phyloP scores from a whole-genome alignment of 1,140 invertebrate species.

The Thaumatotibia leucotreta region DNA sequence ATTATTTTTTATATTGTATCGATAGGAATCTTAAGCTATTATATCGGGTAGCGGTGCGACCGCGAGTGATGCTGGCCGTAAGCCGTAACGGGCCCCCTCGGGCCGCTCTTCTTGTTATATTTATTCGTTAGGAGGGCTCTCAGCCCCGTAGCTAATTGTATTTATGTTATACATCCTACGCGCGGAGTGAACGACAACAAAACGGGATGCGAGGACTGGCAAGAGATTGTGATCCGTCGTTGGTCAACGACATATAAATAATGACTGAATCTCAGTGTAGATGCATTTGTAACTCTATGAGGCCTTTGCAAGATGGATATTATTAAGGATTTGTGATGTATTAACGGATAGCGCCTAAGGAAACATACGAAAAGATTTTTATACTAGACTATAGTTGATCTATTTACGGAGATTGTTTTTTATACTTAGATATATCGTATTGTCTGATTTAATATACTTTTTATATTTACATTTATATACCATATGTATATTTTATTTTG shows the following conservation, averaged over 20 bases:
- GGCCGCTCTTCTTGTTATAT: constrained; percentile 66
- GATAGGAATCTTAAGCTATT: constrained; percentile 71
- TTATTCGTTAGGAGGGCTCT: constrained; percentile 75
- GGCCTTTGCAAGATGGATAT: constrained; percentile 77
- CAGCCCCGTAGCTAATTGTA: constrained; percentile 75
- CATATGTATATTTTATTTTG: constrained; percentile 55
- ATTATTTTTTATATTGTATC: constrained; percentile 76
- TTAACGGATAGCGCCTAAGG: constrained; percentile 78
- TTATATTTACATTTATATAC: constrained; percentile 69
- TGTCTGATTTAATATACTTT: constrained; percentile 77
- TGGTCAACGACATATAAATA: constrained; percentile 77
- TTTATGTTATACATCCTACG: constrained; percentile 74
- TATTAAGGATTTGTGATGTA: constrained; percentile 76
- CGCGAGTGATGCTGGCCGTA: constrained; percentile 71
- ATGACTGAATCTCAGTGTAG: constrained; percentile 77
- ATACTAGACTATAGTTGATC: constrained; percentile 76
- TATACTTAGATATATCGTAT: constrained; percentile 78
- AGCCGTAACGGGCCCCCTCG: constrained; percentile 39
- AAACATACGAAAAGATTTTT: constrained; percentile 78
- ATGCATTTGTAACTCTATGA: constrained; percentile 77
- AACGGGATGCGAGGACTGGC: constrained; percentile 65
- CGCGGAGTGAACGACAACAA: constrained; percentile 63
- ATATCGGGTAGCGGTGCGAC: constrained; percentile 71
- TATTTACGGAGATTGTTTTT: constrained; percentile 79
- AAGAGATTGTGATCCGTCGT: constrained; percentile 76